phyloP scores from a whole-genome alignment of 2,888 invertebrate genomes.

The Diloba caeruleocephala region DNA sequence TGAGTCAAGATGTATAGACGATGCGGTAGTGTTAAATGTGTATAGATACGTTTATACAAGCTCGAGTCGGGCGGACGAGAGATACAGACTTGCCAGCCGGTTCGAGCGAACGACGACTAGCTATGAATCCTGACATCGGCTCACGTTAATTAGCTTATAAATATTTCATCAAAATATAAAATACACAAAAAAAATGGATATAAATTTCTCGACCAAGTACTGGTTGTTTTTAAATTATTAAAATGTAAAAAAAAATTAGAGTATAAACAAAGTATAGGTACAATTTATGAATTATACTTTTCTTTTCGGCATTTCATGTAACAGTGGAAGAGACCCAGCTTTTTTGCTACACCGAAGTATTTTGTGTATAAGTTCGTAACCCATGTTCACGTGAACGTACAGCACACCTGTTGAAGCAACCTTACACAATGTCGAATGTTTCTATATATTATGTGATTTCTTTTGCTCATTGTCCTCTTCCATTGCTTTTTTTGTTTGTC shows the following conservation, averaged over 20 bases:
- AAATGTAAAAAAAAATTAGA: slow-evolving; percentile 89
- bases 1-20: slow-evolving; percentile 84
- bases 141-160: slow-evolving; percentile 89
- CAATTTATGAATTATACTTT: slow-evolving; percentile 89
- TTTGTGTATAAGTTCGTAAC: slow-evolving; percentile 65
- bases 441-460: slow-evolving; percentile 82
- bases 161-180: slow-evolving; percentile 89
- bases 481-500: slow-evolving; percentile 85
- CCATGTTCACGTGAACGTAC: slow-evolving; percentile 52
- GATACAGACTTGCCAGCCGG: slow-evolving; percentile 80
- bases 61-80: slow-evolving; percentile 80
- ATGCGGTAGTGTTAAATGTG: slow-evolving; percentile 85
- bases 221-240: slow-evolving; percentile 90
- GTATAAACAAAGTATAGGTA: slow-evolving; percentile 89
- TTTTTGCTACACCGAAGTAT: slow-evolving; percentile 72
- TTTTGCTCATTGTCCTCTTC: slow-evolving; percentile 86
- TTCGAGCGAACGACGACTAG: slow-evolving; percentile 88
- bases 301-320: slow-evolving; percentile 86
- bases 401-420: slow-evolving; percentile 68
- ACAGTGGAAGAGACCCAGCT: slow-evolving; percentile 80
- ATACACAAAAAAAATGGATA: slow-evolving; percentile 89
- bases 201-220: slow-evolving; percentile 89
- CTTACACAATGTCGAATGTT: slow-evolving; percentile 76
- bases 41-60: slow-evolving; percentile 85
- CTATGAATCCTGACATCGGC: slow-evolving; percentile 90